Evolutionary conservation across 2,888 invertebrate genomes (phyloP), one percentile per base, ranked within the genome.

Genomic region (Brenthis hecate): DNA sequence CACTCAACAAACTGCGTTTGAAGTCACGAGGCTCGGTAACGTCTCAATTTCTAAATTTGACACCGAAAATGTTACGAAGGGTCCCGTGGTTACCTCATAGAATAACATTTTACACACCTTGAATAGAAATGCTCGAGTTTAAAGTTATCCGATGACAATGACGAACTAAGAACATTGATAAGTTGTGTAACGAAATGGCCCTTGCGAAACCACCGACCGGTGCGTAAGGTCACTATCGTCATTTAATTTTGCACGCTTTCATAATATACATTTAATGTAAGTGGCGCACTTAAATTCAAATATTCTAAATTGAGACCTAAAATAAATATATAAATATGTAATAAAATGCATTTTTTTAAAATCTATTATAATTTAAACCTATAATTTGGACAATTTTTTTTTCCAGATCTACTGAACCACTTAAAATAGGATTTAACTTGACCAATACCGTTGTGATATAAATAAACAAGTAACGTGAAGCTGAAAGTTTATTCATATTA

Each of bases 211-310:
- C 69, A 74, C 77, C 81, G 75, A 74, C 77, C 81, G 75, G 84
- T 88, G 88, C 88, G 89, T 91, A 87, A 91, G 90, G 89, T 89
- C 90, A 85, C 85, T 83, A 83, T 79, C 83, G 86, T 86, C 87
- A 85, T 86, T 83, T 86, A 83, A 88, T 89, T 90, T 88, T 85
- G 86, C 88, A 87, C 87, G 87, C 84, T 90, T 89, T 89, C 86
- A 86, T 81, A 89, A 88, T 76, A 77, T 76, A 75, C 75, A 80
- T 80, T 81, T 86, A 80, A 81, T 81, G 79, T 80, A 76, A 70
- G 65, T 63, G 74, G 74, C 76, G 75, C 76, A 74, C 69, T 69
- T 71, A 65, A 51, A 50, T 65, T 68, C 66, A 53, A 63, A 48
- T 64, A 54, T 47, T 54, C 28, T 55, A 57, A 50, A 14, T 54